Evolutionary conservation across 2,888 invertebrate species (phyloP), one percentile per base, ranked within the genome.

Genomic region (Apamea epomidion): DNA sequence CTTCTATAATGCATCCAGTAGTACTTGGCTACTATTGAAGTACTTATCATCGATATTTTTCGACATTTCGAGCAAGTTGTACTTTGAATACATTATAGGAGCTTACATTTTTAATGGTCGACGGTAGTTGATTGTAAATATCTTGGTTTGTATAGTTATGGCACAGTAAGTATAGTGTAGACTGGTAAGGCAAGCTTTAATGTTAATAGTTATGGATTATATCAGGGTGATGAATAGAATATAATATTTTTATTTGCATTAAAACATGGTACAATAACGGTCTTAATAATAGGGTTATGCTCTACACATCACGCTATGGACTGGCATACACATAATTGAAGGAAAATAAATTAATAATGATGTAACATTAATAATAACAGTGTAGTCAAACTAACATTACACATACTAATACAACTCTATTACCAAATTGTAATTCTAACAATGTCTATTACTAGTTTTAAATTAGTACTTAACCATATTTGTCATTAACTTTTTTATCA

Each of bases 121-220:
- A n/a, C n/a, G n/a, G n/a, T n/a, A n/a, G n/a, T n/a, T n/a, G n/a
- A n/a, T n/a, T n/a, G n/a, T n/a, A n/a, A n/a, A n/a, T n/a, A n/a
- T n/a, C 32, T 70, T 73, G 58, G 42, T 2, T 71, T 69, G 29
- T 82, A 25, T 67, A 21, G 8, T n/a, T n/a, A 62, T 32, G 18
- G 25, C 10, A n/a, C 29, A 48, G 29, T 29, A 51, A 4, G 42
- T 68, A 32, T 25, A 25, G 48, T n/a, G 45, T 51, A 32, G 12
- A 32, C 7, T 51, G 21, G 7, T 51, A 68, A 10, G 4, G 51
- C 21, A 74, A n/a, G 37, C 29, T 65, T 58, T 16, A 25, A 32
- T 54, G 10, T 64, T 16, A 37, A 62, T 37, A 18, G n/a, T 37
- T 25, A 1, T 2, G 3, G 21, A 25, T 29, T 12, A 10, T 10